Percentiles rank a stretch among this genome's conserved stretches.
Evolutionary conservation across 2,113 vertebrate genomes (phyloP).

Genomic region (Hippocampus comes): DNA sequence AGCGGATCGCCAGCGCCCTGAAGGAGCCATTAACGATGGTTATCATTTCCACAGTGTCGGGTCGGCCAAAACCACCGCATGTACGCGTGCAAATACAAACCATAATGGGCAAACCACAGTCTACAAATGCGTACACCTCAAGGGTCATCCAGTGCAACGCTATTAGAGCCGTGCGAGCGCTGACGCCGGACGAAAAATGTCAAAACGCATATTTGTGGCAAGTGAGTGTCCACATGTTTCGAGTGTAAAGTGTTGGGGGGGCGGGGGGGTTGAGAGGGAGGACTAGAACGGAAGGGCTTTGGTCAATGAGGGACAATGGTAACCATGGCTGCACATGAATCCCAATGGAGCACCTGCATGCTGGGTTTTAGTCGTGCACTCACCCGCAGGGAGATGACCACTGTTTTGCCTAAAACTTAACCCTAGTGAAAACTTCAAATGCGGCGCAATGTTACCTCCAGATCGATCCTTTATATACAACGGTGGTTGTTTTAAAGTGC

Average conservation of each 20-base stretch:
- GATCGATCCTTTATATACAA: too few relatives aligned
- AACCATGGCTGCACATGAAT: slow-evolving; percentile 47
- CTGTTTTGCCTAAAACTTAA: slow-evolving; percentile 46
- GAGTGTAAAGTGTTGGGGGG: background rate
- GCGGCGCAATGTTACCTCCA: background rate
- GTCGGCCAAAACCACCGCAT: slow-evolving; percentile 33
- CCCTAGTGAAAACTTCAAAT: slow-evolving; percentile 27
- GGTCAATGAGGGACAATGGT: slow-evolving; percentile 52
- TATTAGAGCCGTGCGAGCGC: slow-evolving; percentile 5
- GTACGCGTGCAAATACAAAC: background rate
- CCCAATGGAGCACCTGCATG: slow-evolving; percentile 64
- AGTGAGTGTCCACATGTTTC: background rate
- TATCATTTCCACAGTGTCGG: slow-evolving; percentile 42
- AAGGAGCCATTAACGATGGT: slow-evolving; percentile 51
- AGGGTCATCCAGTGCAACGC: slow-evolving; percentile 24
- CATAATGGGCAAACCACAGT: slow-evolving; percentile 1
- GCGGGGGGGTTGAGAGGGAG: background rate
- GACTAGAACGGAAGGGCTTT: slow-evolving; percentile 45
- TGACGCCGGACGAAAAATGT: background rate
- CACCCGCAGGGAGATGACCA: slow-evolving; percentile 51
- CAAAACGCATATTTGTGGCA: background rate
- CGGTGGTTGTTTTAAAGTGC: too few relatives aligned
- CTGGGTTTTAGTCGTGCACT: slow-evolving; percentile 60
- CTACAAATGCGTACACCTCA: slow-evolving; percentile 15
- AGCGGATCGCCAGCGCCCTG: slow-evolving; percentile 42